A percentile compares a stretch with the other conserved stretches of the same genome.
phyloP scores from a whole-genome alignment of 2,113 vertebrate species.

The Turdus rufiventris region DNA sequence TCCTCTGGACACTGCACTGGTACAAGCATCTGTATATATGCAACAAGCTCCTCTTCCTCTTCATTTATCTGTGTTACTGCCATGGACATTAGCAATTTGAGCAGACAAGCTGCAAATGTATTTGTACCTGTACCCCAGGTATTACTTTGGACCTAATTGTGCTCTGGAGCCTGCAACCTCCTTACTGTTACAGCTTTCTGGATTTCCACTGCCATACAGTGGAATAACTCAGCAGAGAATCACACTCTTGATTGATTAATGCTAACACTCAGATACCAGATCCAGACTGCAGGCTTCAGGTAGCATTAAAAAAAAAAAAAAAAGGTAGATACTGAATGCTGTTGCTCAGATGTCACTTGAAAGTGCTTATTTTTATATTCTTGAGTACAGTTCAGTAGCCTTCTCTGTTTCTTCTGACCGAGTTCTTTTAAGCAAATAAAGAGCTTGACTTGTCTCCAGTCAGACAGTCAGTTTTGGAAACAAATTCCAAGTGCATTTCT shows the following conservation, averaged over 20 bases:
- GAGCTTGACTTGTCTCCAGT: conserved; percentile 39
- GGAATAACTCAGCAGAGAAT: neutral
- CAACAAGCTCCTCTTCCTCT: neutral
- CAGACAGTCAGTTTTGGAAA: conserved; percentile 30
- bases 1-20: neutral
- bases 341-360: neutral
- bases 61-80: neutral
- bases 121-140: neutral
- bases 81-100: neutral
- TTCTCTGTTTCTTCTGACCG: conserved; percentile 21
- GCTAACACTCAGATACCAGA: neutral
- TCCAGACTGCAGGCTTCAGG: neutral
- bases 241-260: neutral
- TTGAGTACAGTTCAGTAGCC: conserved; percentile 6
- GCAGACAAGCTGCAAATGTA: neutral
- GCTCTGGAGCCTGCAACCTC: neutral
- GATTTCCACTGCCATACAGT: neutral
- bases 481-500: conserved; percentile 28
- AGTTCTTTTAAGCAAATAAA: conserved; percentile 34
- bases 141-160: neutral
- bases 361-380: conserved; percentile 26
- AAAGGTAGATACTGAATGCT: neutral
- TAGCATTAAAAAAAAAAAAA: neutral
- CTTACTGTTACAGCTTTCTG: neutral
- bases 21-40: neutral